A percentile compares a stretch with the other conserved stretches of the same genome.
Evolutionary conservation across 2,797 vertebrate species (phyloP).

Genomic region (Myiothlypis coronata): DNA sequence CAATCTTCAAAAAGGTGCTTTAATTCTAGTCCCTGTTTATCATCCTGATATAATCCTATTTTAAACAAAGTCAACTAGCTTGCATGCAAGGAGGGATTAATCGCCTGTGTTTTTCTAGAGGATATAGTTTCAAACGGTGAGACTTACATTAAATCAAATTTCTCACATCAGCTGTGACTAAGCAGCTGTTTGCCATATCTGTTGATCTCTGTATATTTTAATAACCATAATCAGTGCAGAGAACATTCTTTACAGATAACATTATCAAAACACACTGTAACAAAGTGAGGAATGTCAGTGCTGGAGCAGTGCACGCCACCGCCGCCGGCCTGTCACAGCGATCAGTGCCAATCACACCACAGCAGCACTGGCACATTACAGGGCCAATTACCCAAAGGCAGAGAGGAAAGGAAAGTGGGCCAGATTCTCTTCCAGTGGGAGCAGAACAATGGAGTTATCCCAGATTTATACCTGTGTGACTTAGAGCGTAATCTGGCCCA

Average conservation of each 20-base stretch:
- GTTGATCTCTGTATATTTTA: slow-evolving; percentile 53
- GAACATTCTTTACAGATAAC: slow-evolving; percentile 57
- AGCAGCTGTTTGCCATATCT: slow-evolving; percentile 49
- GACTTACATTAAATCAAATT: slow-evolving; percentile 55
- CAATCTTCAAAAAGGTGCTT: slow-evolving; percentile 34
- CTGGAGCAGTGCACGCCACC: background rate
- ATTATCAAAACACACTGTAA: slow-evolving; percentile 51
- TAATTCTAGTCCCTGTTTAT: slow-evolving; percentile 38
- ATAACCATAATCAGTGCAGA: slow-evolving; percentile 39
- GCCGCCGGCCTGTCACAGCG: slow-evolving; percentile 13
- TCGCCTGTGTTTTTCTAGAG: slow-evolving; percentile 9
- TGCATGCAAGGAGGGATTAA: slow-evolving; percentile 41
- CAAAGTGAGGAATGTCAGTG: slow-evolving; percentile 9
- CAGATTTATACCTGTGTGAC: slow-evolving; percentile 29
- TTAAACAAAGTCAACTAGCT: slow-evolving; percentile 51
- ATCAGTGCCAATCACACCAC: background rate
- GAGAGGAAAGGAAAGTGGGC: background rate
- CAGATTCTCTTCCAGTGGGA: background rate
- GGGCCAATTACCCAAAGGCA: slow-evolving; percentile 33
- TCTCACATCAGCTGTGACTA: slow-evolving; percentile 59
- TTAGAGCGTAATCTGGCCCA: background rate
- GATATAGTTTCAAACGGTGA: slow-evolving; percentile 34
- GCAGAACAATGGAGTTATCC: background rate
- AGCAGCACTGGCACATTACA: background rate
- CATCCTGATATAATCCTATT: slow-evolving; percentile 52